Conservation (phyloP, 2,113 vertebrate genomes). For the Columba janthina region DNA sequence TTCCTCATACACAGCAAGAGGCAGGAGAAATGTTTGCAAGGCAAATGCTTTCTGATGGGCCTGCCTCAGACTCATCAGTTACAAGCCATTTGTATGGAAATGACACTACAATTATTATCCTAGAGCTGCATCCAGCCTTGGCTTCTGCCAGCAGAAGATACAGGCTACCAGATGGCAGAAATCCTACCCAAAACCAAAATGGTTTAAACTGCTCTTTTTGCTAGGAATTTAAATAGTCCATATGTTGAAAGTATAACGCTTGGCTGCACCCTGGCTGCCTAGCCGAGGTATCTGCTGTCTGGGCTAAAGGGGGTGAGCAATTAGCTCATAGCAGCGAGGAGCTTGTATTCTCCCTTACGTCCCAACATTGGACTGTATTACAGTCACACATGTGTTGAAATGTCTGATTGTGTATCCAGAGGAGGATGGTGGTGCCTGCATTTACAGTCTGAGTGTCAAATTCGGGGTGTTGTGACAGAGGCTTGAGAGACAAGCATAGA, state of each 20-base stretch:
- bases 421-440: background rate
- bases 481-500: background rate
- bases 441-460: background rate
- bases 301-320: background rate
- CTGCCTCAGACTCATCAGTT: background rate
- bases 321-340: background rate
- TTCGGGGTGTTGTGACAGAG: background rate
- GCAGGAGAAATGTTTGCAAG: background rate
- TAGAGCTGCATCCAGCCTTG: conserved; percentile 7
- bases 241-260: conserved; percentile 18
- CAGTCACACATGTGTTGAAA: background rate
- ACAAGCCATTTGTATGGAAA: conserved; percentile 44
- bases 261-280: conserved; percentile 16
- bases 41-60: background rate
- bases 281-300: background rate
- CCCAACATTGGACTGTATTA: background rate
- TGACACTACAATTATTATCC: background rate
- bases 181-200: conserved; percentile 17
- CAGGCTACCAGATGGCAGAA: conserved; percentile 45
- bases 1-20: background rate
- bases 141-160: conserved; percentile 41
- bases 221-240: conserved; percentile 43
- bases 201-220: conserved; percentile 44
- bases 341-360: fast-evolving
- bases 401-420: fast-evolving